These are phyloP conservation scores for Trogon surrucura DNA, from an alignment of 2,113 vertebrate species.

Conservation along the genomic window DNA sequence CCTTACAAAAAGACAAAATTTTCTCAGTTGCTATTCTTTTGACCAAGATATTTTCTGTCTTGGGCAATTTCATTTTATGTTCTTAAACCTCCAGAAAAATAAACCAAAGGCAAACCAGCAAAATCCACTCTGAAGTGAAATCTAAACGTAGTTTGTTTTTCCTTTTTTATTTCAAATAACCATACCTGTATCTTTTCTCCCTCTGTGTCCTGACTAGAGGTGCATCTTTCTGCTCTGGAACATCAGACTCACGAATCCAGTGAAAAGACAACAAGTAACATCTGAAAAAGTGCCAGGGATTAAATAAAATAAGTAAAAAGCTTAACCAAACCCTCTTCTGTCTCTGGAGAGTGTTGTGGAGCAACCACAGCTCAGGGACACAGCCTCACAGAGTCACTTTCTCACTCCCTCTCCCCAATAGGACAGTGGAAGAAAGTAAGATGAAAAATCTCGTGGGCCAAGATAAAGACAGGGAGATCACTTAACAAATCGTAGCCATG, in stretches of 20 bases:
- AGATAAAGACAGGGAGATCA: no score
- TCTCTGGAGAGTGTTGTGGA: background rate
- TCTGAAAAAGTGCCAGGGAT: background rate
- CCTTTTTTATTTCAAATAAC: background rate
- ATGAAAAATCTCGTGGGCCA: no score
- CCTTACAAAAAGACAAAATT: background rate
- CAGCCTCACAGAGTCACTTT: background rate
- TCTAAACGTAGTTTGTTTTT: background rate
- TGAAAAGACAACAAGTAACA: rapidly evolving
- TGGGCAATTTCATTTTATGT: background rate
- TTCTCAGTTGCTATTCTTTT: background rate
- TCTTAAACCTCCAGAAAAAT: background rate
- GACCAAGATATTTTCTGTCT: background rate
- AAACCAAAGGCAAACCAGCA: background rate
- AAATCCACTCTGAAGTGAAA: background rate
- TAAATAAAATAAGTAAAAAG: background rate
- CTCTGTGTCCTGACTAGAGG: background rate
- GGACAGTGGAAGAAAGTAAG: no score
- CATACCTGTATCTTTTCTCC: background rate
- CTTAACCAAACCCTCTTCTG: rapidly evolving
- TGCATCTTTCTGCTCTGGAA: background rate
- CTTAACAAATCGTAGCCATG: no score
- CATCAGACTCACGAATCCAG: background rate
- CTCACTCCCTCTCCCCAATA: background rate
- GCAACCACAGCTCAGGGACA: background rate